These are phyloP conservation scores for Chymomyza caudatula DNA, from an alignment of 2,888 invertebrate species.

Conservation along the genomic window DNA sequence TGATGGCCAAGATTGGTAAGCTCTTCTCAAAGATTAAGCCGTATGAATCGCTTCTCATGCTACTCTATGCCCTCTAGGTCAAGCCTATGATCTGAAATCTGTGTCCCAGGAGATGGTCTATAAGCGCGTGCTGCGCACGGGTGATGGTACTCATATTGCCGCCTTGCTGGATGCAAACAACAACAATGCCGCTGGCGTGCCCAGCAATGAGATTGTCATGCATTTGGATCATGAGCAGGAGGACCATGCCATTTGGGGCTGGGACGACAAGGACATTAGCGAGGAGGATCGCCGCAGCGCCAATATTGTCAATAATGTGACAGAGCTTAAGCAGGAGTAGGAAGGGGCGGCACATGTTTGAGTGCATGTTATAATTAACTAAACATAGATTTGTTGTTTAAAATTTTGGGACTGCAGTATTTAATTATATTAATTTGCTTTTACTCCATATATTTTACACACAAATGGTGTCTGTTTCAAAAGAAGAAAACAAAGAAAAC, in stretches of 20 bases:
- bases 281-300: conserved; percentile 83
- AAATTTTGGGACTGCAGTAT: conserved; percentile 56
- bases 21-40: neutral
- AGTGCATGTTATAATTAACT: conserved; percentile 17
- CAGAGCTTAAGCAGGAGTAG: conserved; percentile 69
- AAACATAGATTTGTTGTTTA: conserved; percentile 35
- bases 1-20: conserved; percentile 85
- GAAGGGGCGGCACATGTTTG: conserved; percentile 16
- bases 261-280: conserved; percentile 88
- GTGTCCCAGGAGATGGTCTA: conserved; percentile 85
- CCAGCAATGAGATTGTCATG: conserved; percentile 65
- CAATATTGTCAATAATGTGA: conserved; percentile 53
- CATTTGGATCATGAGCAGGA: conserved; percentile 76
- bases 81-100: conserved; percentile 91
- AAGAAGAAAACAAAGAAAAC: conserved; percentile 1
- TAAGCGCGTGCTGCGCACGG: conserved; percentile 85
- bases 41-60: neutral
- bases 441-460: conserved; percentile 15
- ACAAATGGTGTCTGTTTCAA: conserved; percentile 59
- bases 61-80: conserved; percentile 79
- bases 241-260: conserved; percentile 86
- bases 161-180: conserved; percentile 66
- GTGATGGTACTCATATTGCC: conserved; percentile 82
- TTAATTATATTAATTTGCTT: conserved; percentile 57
- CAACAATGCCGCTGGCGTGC: conserved; percentile 46